Conservation (phyloP, 2,113 vertebrate genomes). For the Pogonocichla stellata region DNA sequence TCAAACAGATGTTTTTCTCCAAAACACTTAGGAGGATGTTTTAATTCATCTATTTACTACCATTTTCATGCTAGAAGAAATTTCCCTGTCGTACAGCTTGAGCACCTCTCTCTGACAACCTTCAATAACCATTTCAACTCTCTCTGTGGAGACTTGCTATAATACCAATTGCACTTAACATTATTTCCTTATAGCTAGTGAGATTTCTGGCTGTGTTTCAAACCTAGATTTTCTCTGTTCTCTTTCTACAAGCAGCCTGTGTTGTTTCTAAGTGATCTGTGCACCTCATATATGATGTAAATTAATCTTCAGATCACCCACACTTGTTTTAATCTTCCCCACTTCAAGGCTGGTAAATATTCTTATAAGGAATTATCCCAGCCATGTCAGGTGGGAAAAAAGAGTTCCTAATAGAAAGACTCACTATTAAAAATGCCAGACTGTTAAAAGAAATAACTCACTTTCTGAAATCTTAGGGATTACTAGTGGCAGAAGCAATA, state of each 20-base stretch:
- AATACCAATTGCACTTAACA: background rate
- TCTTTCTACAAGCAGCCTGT: background rate
- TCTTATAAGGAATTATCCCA: background rate
- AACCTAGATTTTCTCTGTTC: background rate
- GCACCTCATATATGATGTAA: background rate
- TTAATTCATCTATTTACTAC: background rate
- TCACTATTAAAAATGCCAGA: background rate
- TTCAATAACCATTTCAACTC: background rate
- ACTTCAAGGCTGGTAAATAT: background rate
- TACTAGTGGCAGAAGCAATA: constrained; percentile 20
- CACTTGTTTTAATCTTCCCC: background rate
- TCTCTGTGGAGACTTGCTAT: background rate
- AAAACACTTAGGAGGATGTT: background rate
- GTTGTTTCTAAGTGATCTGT: background rate
- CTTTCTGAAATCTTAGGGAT: constrained; percentile 16
- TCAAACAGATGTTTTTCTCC: background rate
- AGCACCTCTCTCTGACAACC: background rate
- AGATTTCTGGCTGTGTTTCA: constrained; percentile 7
- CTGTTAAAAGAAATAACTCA: background rate
- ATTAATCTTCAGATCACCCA: background rate
- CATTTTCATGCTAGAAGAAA: background rate
- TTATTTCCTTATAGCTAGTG: background rate
- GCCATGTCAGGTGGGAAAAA: background rate
- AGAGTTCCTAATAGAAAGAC: background rate
- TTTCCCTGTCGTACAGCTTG: background rate